Conservation (phyloP, 2,888 invertebrate genomes). For the Lottia scabra region DNA sequence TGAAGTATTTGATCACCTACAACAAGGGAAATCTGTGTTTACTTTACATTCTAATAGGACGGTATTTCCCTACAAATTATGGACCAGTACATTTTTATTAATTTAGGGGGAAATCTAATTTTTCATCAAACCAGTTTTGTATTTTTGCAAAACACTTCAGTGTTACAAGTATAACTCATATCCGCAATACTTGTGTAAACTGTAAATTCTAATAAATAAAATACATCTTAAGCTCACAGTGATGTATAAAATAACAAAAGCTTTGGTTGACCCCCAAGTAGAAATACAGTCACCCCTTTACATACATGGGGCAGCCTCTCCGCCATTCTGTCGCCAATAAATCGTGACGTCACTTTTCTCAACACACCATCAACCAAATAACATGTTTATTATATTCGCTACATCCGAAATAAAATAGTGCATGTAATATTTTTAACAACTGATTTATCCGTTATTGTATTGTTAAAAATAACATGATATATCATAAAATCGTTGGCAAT, state of each 20-base stretch:
- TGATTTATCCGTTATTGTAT: no score
- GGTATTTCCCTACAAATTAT: constrained; percentile 21
- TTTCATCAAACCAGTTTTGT: no score
- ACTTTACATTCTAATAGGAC: constrained; percentile 18
- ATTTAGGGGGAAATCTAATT: background rate
- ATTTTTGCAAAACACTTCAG: background rate
- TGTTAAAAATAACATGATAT: no score
- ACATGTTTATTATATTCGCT: constrained; percentile 39
- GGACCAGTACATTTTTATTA: constrained; percentile 14
- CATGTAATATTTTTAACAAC: background rate
- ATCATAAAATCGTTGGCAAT: no score
- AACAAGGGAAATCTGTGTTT: constrained; percentile 10
- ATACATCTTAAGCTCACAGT: background rate
- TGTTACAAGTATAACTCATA: background rate
- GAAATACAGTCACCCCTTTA: constrained; percentile 19
- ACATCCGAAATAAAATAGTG: constrained; percentile 17
- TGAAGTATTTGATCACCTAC: no score
- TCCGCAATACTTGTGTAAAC: background rate
- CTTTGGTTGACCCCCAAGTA: constrained; percentile 6
- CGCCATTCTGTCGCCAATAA: constrained; percentile 61
- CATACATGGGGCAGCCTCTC: constrained; percentile 27
- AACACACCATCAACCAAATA: constrained; percentile 52
- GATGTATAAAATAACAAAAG: constrained; percentile 6
- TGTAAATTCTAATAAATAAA: background rate
- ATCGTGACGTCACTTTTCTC: constrained; percentile 54